Evolutionary conservation across 2,113 vertebrate genomes (phyloP).

Genomic region (Sander vitreus): DNA sequence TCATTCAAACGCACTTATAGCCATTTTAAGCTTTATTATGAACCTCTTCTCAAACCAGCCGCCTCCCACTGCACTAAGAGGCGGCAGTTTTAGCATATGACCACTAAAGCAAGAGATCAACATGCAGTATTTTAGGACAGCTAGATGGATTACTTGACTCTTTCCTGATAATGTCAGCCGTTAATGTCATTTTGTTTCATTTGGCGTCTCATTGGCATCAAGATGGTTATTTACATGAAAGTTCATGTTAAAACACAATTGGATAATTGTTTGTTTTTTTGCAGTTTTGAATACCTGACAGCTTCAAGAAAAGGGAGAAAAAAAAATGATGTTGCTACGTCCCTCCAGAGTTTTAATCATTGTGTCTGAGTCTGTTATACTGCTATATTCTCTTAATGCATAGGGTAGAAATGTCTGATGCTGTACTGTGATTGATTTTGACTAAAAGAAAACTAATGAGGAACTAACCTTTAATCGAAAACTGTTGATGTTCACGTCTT

Average conservation of each 20-base stretch:
- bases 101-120: slow-evolving; percentile 29
- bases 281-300: neutral
- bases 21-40: neutral
- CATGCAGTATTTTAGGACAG: slow-evolving; percentile 4
- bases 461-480: slow-evolving; percentile 4
- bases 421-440: slow-evolving; percentile 31
- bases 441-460: slow-evolving; percentile 29
- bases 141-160: no score
- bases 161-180: neutral
- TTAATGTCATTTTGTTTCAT: neutral
- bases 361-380: slow-evolving; percentile 14
- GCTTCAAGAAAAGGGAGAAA: neutral
- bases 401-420: slow-evolving; percentile 35
- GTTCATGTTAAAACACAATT: no score
- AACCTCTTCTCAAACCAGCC: slow-evolving; percentile 15
- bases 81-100: slow-evolving; percentile 9
- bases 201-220: neutral
- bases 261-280: no score
- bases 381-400: slow-evolving; percentile 17
- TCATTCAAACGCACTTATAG: slow-evolving; percentile 40
- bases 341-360: neutral
- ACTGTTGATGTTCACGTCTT: slow-evolving; percentile 7
- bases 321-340: neutral
- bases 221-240: neutral
- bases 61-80: neutral